Evolutionary conservation across 2,888 invertebrate species (phyloP).

Genomic region (Eupithecia pulchellata): DNA sequence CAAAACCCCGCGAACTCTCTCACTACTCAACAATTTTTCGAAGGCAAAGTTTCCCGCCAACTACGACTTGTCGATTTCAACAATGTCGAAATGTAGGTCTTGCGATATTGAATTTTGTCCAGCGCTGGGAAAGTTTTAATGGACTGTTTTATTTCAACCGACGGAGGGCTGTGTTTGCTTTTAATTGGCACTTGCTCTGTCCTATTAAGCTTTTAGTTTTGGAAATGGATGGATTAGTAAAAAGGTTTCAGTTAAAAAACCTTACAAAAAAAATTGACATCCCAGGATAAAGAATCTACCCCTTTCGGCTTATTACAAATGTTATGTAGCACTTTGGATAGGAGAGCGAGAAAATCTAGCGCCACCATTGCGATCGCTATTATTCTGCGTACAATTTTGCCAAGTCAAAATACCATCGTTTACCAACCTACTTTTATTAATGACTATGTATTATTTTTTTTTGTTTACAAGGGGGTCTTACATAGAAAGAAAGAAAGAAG

Average conservation of each 20-base stretch:
- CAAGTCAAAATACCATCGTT: too few relatives aligned
- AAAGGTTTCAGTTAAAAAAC: too few relatives aligned
- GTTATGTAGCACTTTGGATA: too few relatives aligned
- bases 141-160: constrained; percentile 28
- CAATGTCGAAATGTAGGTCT: constrained; percentile 43
- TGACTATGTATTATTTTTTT: background rate
- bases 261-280: too few relatives aligned
- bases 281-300: too few relatives aligned
- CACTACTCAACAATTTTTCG: constrained; percentile 40
- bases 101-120: constrained; percentile 40
- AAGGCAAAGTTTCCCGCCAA: constrained; percentile 35
- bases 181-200: constrained; percentile 8
- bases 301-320: too few relatives aligned
- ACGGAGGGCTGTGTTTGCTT: constrained; percentile 24
- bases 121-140: constrained; percentile 44
- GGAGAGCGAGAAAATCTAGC: too few relatives aligned
- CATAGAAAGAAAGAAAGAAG: too few relatives aligned
- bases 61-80: constrained; percentile 36
- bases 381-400: too few relatives aligned
- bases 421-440: background rate
- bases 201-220: background rate
- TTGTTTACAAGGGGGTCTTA: background rate
- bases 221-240: background rate
- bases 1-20: background rate
- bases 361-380: too few relatives aligned